phyloP scores from a whole-genome alignment of 2,888 invertebrate species.

The Cheilosia soror region DNA sequence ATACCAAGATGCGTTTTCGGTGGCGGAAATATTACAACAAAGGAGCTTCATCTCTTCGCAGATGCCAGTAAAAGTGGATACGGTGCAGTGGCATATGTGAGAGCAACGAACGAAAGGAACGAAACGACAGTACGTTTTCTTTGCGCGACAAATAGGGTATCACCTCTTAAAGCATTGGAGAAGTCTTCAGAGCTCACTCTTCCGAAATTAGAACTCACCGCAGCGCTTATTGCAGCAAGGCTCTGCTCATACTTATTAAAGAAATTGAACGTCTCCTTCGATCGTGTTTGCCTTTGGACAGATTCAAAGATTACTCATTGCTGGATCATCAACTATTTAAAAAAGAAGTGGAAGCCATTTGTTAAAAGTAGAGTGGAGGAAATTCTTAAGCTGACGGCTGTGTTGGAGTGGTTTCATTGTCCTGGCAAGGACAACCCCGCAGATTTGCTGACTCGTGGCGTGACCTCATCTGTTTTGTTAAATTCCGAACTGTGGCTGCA shows the following conservation, averaged over 20 bases:
- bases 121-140: background rate
- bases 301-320: constrained; percentile 17
- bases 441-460: background rate
- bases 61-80: constrained; percentile 1
- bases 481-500: background rate
- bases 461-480: background rate
- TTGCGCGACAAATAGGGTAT: constrained; percentile 1
- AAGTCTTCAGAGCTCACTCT: background rate
- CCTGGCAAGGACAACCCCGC: too few relatives aligned
- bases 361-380: background rate
- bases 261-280: background rate
- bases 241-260: constrained; percentile 17
- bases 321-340: constrained; percentile 1
- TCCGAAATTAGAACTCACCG: too few relatives aligned
- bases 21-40: background rate
- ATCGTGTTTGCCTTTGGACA: constrained; percentile 1
- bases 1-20: constrained; percentile 5
- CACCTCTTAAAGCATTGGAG: background rate
- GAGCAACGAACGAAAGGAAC: too few relatives aligned
- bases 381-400: background rate
- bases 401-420: too few relatives aligned
- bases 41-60: constrained; percentile 17
- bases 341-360: constrained; percentile 22
- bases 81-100: background rate
- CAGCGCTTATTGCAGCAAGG: too few relatives aligned